Evolutionary conservation across 2,888 invertebrate species (phyloP).

Genomic region (Cancer borealis): DNA sequence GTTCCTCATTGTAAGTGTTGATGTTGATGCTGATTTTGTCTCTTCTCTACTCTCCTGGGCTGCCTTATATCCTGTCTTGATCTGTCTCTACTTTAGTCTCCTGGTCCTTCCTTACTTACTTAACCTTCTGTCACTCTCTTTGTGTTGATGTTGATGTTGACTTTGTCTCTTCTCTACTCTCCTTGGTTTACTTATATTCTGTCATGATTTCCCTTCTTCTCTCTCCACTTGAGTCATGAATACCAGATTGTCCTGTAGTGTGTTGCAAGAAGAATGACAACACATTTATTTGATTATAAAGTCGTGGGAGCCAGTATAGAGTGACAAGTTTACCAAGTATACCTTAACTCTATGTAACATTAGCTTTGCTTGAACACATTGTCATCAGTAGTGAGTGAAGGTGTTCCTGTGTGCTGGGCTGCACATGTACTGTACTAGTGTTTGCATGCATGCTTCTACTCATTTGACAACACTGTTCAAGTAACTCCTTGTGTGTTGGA

Average conservation of each 20-base stretch:
- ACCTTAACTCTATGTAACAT: not conserved
- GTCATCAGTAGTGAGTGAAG: no score
- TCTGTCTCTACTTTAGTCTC: not conserved
- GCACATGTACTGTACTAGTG: not conserved
- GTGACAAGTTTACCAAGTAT: not conserved
- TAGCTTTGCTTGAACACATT: no score
- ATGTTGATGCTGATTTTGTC: not conserved
- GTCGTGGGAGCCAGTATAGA: not conserved
- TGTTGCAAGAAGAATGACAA: not conserved
- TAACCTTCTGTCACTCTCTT: not conserved
- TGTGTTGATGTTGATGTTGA: no score
- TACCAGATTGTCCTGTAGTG: not conserved
- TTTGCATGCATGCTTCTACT: not conserved
- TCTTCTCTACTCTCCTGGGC: not conserved
- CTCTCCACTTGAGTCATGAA: not conserved
- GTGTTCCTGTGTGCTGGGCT: not conserved
- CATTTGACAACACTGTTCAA: not conserved
- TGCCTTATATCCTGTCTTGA: not conserved
- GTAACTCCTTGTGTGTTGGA: not conserved
- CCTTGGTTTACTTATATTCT: not conserved
- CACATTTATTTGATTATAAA: not conserved
- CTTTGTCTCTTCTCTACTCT: not conserved
- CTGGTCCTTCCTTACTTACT: not conserved
- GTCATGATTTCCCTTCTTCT: not conserved
- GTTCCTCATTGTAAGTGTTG: slow-evolving; percentile 85